These are phyloP conservation scores for Pseudomyrmex sp. DNA, from an alignment of 1,140 invertebrate species.

Conservation along the genomic window DNA sequence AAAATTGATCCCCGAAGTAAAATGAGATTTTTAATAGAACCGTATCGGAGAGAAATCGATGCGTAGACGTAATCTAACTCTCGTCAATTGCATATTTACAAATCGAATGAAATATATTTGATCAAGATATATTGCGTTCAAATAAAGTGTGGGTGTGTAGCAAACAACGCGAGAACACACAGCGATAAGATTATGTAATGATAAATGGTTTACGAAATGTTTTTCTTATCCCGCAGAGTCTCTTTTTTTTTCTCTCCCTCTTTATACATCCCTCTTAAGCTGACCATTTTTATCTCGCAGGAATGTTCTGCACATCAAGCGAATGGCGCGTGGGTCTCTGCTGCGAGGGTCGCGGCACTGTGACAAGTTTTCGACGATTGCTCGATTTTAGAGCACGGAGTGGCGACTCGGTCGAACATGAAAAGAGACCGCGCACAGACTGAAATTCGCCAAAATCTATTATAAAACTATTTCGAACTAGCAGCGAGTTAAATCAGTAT, in stretches of 20 bases:
- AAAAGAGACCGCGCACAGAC: not conserved
- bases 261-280: not conserved
- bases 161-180: not conserved
- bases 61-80: constrained; percentile 1
- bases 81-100: constrained; percentile 3
- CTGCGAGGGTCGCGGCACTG: not conserved
- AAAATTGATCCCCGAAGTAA: constrained; percentile 22
- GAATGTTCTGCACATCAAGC: not conserved
- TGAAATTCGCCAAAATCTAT: not conserved
- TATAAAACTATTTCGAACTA: constrained; percentile 16
- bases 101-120: not conserved
- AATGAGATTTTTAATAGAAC: constrained; percentile 51
- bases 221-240: not conserved
- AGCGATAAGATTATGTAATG: not conserved
- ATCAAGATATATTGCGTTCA: not conserved
- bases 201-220: constrained; percentile 3
- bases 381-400: not conserved
- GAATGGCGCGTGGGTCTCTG: not conserved
- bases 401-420: not conserved
- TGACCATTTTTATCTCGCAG: constrained; percentile 12
- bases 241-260: not conserved
- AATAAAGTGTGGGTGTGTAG: not conserved
- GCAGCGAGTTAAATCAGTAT: constrained; percentile 24
- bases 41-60: not conserved
- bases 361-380: not conserved